A percentile compares a stretch with the other conserved stretches of the same genome.
Evolutionary conservation across 2,888 invertebrate species (phyloP).

Genomic region (Limenitis camilla): DNA sequence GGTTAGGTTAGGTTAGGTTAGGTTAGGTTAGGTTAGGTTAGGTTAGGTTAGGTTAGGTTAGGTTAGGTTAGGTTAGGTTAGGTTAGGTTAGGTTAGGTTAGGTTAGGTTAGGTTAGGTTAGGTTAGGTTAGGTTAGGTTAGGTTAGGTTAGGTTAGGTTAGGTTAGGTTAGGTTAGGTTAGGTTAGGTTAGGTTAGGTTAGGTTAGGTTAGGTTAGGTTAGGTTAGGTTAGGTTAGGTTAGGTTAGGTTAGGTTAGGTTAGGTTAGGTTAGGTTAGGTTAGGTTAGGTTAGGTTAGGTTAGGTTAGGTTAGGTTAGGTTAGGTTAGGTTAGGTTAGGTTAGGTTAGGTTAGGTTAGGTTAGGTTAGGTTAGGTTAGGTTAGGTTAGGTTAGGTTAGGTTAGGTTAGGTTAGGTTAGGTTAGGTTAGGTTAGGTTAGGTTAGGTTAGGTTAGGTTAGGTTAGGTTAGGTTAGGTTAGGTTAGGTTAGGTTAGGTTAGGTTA

Average conservation of each 20-base stretch:
- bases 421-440: conserved; percentile 3
- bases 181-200: conserved; percentile 3
- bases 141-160: conserved; percentile 3
- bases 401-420: conserved; percentile 3
- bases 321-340: conserved; percentile 3
- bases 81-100: conserved; percentile 3
- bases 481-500: conserved; percentile 4
- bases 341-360: conserved; percentile 3
- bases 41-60: conserved; percentile 3
- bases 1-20: conserved; percentile 3
- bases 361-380: conserved; percentile 3
- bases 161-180: conserved; percentile 3
- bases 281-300: conserved; percentile 3
- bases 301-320: conserved; percentile 3
- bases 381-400: conserved; percentile 3
- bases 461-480: conserved; percentile 3
- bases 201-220: conserved; percentile 3
- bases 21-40: conserved; percentile 3
- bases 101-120: conserved; percentile 3
- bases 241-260: conserved; percentile 3
- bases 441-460: conserved; percentile 1
- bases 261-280: conserved; percentile 3
- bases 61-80: conserved; percentile 3
- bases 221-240: conserved; percentile 3
- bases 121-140: conserved; percentile 3